Percentiles rank a stretch among this genome's conserved stretches.
phyloP scores from a whole-genome alignment of 2,113 vertebrate species.

The Larimichthys crocea region DNA sequence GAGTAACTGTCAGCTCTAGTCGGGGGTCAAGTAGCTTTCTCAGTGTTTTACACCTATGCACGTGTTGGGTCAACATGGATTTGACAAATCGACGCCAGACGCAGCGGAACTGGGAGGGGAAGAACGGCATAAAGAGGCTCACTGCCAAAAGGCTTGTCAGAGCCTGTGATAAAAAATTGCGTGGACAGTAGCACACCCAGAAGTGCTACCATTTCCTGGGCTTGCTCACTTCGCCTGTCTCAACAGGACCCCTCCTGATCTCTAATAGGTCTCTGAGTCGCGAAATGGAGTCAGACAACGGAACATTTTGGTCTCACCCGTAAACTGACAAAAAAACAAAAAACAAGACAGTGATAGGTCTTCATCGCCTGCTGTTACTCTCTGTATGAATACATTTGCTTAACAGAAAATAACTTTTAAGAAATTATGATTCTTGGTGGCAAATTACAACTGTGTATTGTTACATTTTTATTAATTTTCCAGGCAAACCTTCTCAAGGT shows the following conservation, averaged over 20 bases:
- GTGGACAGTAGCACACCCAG: slow-evolving; percentile 76
- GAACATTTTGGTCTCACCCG: neutral
- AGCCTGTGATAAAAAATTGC: slow-evolving; percentile 70
- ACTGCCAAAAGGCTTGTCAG: slow-evolving; percentile 77
- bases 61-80: slow-evolving; percentile 49
- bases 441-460: neutral
- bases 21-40: slow-evolving; percentile 48
- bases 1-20: slow-evolving; percentile 55
- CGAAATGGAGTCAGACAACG: slow-evolving; percentile 59
- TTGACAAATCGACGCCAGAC: slow-evolving; percentile 63
- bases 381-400: neutral
- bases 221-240: slow-evolving; percentile 73
- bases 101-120: slow-evolving; percentile 46
- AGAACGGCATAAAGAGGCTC: slow-evolving; percentile 50
- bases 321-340: neutral
- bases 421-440: neutral
- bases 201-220: slow-evolving; percentile 65
- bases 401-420: neutral
- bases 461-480: slow-evolving; percentile 9
- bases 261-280: slow-evolving; percentile 27
- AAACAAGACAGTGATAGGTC: neutral
- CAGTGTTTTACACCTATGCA: slow-evolving; percentile 19
- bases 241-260: slow-evolving; percentile 68
- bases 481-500: slow-evolving; percentile 19
- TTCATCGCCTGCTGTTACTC: neutral